A percentile compares a stretch with the other conserved stretches of the same genome.
phyloP scores from a whole-genome alignment of 2,888 invertebrate species.

The Andrena fulva region DNA sequence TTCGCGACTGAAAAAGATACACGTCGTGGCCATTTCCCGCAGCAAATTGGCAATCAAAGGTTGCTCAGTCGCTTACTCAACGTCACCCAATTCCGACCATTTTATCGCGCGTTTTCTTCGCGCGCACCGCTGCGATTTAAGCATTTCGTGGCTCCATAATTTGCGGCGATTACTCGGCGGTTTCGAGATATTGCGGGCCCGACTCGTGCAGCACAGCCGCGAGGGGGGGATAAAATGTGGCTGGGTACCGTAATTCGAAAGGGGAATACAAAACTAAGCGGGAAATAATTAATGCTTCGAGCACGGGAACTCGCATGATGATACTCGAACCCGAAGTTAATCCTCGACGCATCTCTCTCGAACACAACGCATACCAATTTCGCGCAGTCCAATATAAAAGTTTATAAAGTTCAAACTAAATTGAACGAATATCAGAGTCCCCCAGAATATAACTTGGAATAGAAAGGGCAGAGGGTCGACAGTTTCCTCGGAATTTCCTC shows the following conservation, averaged over 20 bases:
- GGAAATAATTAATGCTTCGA: neutral
- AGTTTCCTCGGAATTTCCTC: neutral
- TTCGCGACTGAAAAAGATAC: too few relatives aligned
- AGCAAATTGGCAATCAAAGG: neutral
- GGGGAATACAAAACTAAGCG: neutral
- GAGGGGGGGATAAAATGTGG: neutral
- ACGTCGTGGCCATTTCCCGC: neutral
- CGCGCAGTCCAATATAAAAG: too few relatives aligned
- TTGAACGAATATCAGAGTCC: neutral
- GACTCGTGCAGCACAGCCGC: neutral
- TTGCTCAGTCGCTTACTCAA: neutral
- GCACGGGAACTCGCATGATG: neutral
- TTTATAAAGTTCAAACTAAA: neutral
- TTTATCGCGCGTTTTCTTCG: slow-evolving; percentile 10
- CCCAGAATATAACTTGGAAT: neutral
- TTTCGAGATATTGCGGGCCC: slow-evolving; percentile 18
- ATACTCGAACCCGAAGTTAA: neutral
- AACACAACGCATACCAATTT: too few relatives aligned
- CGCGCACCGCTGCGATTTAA: neutral
- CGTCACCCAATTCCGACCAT: neutral
- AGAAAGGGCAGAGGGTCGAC: neutral
- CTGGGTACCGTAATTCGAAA: neutral
- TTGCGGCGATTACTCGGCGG: slow-evolving; percentile 21
- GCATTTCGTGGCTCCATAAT: slow-evolving; percentile 19
- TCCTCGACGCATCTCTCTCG: too few relatives aligned